phyloP scores from a whole-genome alignment of 2,113 vertebrate genomes.

The Pan troglodytes region NHGRI_mPanTro3-v2.1_pri NC_086016.1:27186501-27187000 shows the following conservation, averaged over 20 bases:
- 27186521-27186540: not conserved
- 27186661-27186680: not conserved
- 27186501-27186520: not conserved
- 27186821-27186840: not conserved
- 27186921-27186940: too few species aligned
- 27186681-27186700: not conserved
- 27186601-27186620: not conserved
- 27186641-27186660: not conserved
- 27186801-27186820: not conserved
- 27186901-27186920: not conserved
- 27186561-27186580: not conserved
- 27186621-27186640: not conserved
- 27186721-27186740: not conserved
- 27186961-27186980: not conserved
- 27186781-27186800: not conserved
- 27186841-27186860: not conserved
- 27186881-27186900: not conserved
- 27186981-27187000: not conserved
- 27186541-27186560: not conserved
- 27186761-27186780: not conserved
- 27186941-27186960: not conserved
- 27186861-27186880: not conserved
- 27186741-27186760: not conserved
- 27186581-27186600: not conserved
- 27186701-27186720: not conserved